Base-by-base conservation (phyloP, 2,797 vertebrate species). In the Eidolon dupreanum region DNA sequence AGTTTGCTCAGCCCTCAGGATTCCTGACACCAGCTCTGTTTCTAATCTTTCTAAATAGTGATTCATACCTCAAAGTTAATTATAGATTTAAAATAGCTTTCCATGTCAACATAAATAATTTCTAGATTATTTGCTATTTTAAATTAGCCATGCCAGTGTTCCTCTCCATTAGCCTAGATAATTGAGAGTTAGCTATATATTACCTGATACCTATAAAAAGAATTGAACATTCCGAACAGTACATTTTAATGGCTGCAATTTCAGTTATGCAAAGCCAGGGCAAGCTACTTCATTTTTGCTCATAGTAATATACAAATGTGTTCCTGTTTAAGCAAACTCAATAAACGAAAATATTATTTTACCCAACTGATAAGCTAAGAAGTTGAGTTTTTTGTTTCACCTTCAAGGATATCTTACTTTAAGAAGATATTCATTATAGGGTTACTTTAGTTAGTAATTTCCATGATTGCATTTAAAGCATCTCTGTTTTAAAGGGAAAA, bases 81-180 rank as follows among this genome's bases (percentile, higher is more conserved):
- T 96, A 94, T 81, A 61, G 59, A 83, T 93, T 81, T 95, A 73
- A 93, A 93, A 74, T 91, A 83, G 71, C 73, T 92, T 96, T 97
- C 88, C 59, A 88, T 90, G 94, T 96, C 87, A 93, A 74, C 66
- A 96, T 95, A 96, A 97, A 88, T 97, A 95, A 94, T 97, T 92
- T 96, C 57, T 95, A 65, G 66, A 95, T 96, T 98, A 94, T 95
- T 96, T 96, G 93, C 75, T 92, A 36, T 92, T 97, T 94, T 96
- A 93, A 93, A 96, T 90, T 95, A 95, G 46, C 90, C 46, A 92
- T 81, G 68, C 51, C 55, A 90, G 43, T 19, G 71, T 97, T 97
- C 85, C 84, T 78, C 92, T 96, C 77, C 88, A 93, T 97, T 97
- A 96, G 81, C 73, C 55, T 95, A 93, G 57, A 94, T 96, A 96